Base-by-base conservation (phyloP, 2,888 invertebrate species). In the Cephus pygmeus region DNA sequence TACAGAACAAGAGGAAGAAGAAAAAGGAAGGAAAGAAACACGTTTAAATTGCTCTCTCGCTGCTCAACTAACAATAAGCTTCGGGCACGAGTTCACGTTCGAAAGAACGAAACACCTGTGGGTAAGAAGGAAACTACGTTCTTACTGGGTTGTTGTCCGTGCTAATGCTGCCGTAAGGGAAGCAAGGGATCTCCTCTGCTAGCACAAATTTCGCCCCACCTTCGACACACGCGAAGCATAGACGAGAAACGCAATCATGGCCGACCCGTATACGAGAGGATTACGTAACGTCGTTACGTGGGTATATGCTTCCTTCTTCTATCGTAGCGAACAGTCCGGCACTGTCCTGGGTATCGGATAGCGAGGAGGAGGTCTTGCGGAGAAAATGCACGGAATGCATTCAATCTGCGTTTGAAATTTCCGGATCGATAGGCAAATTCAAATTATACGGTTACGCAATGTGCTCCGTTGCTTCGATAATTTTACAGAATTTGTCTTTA, bases 101-200 rank as follows among this genome's bases (percentile, higher is more conserved):
- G 23, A 15, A 23, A 23, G 56, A 56, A 56, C 56, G 9, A 9
- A 56, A 56, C 6, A 23, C 56, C 56, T 23, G 56, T 23, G 56
- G 56, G 56, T 56, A 56, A 56, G 9, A 56, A 56, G 23, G 56
- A 56, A 56, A 56, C 56, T 56, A 56, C 56, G 23, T 23, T 23
- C 2, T 23, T 23, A 56, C 9, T 23, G 56, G 56, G 56, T 56
- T 56, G 23, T 9, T 23, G 56, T 56, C 56, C 56, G 23, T 56
- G 56, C 56, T 56, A 6, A 9, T 56, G 56, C 23, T 9, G 23
- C 56, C 56, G 56, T 0, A 23, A 9, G 56, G 9, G 56, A 9
- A 56, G 6, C 34, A 69, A 79, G 78, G 82, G 82, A 79, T 82
- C 83, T 84, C 82, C 82, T 81, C 82, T 80, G 83, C 79, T 80